Evolutionary conservation across 2,797 vertebrate species (phyloP).

Genomic region (Paguma larvata): DNA sequence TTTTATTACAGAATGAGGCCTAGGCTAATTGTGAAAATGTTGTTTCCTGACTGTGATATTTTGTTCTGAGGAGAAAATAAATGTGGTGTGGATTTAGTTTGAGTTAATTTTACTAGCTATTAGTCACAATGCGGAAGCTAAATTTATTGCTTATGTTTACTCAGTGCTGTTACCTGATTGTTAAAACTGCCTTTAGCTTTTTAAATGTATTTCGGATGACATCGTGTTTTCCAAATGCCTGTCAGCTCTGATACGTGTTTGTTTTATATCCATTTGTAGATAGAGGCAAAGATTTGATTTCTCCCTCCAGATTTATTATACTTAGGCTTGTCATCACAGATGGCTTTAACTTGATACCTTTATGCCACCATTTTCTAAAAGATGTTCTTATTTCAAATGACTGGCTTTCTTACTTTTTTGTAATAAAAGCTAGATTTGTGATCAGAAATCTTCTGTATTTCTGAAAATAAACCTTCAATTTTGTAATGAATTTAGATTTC

Average conservation of each 20-base stretch:
- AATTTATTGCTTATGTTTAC: background rate
- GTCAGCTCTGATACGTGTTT: background rate
- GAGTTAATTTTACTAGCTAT: conserved; percentile 42
- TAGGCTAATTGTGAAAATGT: background rate
- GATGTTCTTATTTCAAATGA: background rate
- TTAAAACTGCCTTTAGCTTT: background rate
- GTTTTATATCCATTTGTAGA: background rate
- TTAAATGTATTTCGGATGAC: background rate
- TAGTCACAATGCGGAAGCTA: background rate
- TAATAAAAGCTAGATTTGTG: background rate
- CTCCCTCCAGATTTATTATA: background rate
- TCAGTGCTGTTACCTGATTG: background rate
- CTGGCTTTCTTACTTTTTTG: background rate
- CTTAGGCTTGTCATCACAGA: background rate
- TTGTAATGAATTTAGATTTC: background rate
- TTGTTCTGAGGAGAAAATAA: conserved; percentile 11
- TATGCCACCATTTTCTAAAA: background rate
- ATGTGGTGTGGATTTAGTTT: conserved; percentile 34
- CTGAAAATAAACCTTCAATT: background rate
- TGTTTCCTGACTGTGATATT: background rate
- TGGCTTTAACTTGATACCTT: background rate
- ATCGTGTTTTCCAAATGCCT: background rate
- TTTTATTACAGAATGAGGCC: background rate
- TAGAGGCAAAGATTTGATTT: conserved; percentile 1
- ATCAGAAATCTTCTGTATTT: conserved; percentile 1